Base-by-base conservation (phyloP, 2,113 vertebrate genomes). In the Felis chaus region DNA sequence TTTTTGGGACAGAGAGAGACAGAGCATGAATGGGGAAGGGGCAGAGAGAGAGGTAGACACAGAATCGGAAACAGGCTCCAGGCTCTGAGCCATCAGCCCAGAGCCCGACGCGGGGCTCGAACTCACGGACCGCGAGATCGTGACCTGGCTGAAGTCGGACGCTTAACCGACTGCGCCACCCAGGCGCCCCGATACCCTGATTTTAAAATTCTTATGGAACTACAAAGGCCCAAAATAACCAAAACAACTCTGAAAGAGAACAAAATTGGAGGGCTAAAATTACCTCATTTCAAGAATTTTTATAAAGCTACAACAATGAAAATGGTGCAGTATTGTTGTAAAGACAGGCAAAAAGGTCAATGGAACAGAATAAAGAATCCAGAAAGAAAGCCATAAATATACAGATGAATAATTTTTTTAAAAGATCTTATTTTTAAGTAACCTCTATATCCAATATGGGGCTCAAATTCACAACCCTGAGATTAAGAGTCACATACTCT, bases 161-260 rank as follows among this genome's bases (percentile, higher is more conserved):
- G n/a, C n/a, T n/a, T n/a, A n/a, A n/a, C n/a, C n/a, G n/a, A n/a
- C n/a, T n/a, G n/a, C n/a, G n/a, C n/a, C n/a, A n/a, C n/a, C n/a
- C n/a, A n/a, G n/a, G n/a, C n/a, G n/a, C n/a, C 3, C 18, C 19
- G 36, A 87, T 61, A 92, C 3, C 18, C 19, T 66, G 14, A 88
- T 88, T 96, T 94, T 55, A n/a, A 89, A 92, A 83, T 91, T 71
- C 31, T 84, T 86, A 73, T 39, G 25, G 33, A 83, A 96, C 91
- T 65, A 76, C 33, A 82, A 83, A 88, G 41, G n/a, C 68, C 48
- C 48, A 18, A 69, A 91, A 74, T 80, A 94, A 95, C 4, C 31
- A 87, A 95, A 96, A 87, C 19, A 83, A 78, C 45, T 74, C 36
- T 78, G 68, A 10, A 36, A 69, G 85, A 94, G 65, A 95, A 76